phyloP scores from a whole-genome alignment of 2,797 vertebrate species.

The Cryptoprocta ferox region DNA sequence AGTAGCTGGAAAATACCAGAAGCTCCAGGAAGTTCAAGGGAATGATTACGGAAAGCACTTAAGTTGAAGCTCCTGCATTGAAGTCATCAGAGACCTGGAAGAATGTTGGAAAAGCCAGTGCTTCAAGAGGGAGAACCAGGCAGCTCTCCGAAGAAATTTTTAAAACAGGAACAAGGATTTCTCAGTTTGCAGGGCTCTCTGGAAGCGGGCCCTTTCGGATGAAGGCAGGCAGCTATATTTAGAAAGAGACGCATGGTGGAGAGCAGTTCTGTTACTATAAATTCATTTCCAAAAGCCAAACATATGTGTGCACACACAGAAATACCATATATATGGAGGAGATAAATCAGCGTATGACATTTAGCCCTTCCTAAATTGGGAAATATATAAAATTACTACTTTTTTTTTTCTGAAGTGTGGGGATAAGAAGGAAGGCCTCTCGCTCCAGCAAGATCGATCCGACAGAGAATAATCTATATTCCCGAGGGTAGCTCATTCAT shows the following conservation, averaged over 20 bases:
- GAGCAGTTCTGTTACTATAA: slow-evolving; percentile 76
- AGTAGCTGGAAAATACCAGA: background rate
- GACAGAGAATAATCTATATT: background rate
- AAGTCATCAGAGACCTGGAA: background rate
- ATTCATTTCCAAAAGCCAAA: slow-evolving; percentile 76
- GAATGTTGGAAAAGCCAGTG: background rate
- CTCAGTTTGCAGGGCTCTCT: slow-evolving; percentile 62
- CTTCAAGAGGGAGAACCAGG: slow-evolving; percentile 21
- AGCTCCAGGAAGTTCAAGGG: background rate
- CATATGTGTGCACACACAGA: slow-evolving; percentile 64
- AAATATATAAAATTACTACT: slow-evolving; percentile 51
- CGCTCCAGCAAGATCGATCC: background rate
- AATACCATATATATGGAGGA: slow-evolving; percentile 60
- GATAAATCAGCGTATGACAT: slow-evolving; percentile 60
- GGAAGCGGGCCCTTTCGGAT: slow-evolving; percentile 56
- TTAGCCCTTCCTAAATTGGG: slow-evolving; percentile 68
- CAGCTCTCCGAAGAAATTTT: slow-evolving; percentile 56
- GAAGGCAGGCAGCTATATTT: slow-evolving; percentile 76
- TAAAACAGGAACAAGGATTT: slow-evolving; percentile 71
- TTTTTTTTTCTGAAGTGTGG: slow-evolving; percentile 22
- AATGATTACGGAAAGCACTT: background rate
- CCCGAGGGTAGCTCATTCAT: background rate
- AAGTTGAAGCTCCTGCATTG: background rate
- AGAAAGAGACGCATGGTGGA: slow-evolving; percentile 58
- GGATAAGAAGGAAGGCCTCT: slow-evolving; percentile 10